These are phyloP conservation scores for Perizoma affinitatum DNA, from an alignment of 2,888 invertebrate species.

Conservation along the genomic window DNA sequence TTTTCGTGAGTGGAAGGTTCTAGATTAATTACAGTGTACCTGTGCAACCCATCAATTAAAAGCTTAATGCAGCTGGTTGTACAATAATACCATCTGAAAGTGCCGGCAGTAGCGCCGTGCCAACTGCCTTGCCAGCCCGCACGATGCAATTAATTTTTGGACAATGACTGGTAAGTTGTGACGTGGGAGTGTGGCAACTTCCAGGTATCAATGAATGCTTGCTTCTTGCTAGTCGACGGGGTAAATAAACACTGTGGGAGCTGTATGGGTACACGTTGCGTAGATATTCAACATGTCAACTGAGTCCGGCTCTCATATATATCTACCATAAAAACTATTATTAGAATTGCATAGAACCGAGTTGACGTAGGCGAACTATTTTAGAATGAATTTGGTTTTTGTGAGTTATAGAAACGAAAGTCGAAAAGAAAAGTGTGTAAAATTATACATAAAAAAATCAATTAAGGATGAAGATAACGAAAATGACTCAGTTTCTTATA, in stretches of 20 bases:
- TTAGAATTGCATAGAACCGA: no score
- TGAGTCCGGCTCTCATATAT: no score
- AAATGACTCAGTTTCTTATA: no score
- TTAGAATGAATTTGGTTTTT: no score
- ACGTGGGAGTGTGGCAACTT: conserved; percentile 10
- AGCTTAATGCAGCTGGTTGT: conserved; percentile 10
- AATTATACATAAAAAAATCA: no score
- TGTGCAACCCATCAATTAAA: conserved; percentile 5
- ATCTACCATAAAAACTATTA: no score
- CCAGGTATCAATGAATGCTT: conserved; percentile 16
- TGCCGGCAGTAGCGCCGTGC: conserved; percentile 8
- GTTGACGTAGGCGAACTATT: no score
- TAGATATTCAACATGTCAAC: no score
- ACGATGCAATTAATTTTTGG: conserved; percentile 12
- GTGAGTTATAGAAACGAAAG: no score
- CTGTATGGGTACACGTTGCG: neutral
- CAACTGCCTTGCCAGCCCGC: conserved; percentile 10
- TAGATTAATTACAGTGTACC: neutral
- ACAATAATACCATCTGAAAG: neutral
- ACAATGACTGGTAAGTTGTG: conserved; percentile 14
- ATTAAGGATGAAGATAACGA: no score
- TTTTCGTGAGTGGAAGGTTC: no score
- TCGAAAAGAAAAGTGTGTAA: no score
- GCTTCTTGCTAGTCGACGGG: conserved; percentile 6
- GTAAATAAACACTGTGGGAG: conserved; percentile 12